Evolutionary conservation across 2,113 vertebrate genomes (phyloP).

Genomic region (Hippopotamus amphibius): DNA sequence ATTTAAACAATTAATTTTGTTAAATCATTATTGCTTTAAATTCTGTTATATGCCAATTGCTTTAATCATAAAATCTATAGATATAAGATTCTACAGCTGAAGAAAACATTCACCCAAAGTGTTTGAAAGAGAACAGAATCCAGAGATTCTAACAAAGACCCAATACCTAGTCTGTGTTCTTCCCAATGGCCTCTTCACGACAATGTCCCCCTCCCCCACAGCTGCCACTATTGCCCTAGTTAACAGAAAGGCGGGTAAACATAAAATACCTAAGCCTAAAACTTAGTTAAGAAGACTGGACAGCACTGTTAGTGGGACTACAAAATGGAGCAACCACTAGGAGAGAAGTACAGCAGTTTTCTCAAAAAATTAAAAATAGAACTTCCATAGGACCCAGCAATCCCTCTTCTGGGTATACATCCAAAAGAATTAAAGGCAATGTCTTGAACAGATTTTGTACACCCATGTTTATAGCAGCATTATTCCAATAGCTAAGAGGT

Average conservation of each 20-base stretch:
- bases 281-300: background rate
- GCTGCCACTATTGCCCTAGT: background rate
- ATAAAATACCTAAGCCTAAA: constrained; percentile 16
- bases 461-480: background rate
- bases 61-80: constrained; percentile 21
- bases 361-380: background rate
- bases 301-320: background rate
- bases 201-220: background rate
- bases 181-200: background rate
- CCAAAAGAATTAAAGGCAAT: background rate
- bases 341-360: background rate
- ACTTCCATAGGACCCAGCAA: background rate
- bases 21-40: constrained; percentile 9
- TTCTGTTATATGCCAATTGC: background rate
- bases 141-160: constrained; percentile 12
- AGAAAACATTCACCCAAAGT: background rate
- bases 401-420: background rate
- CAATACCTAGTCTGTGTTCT: background rate
- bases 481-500: constrained; percentile 3
- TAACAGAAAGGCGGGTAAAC: constrained; percentile 7
- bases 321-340: background rate
- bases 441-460: background rate
- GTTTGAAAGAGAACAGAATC: background rate
- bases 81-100: background rate
- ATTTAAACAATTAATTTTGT: constrained; percentile 9